Evolutionary conservation across 2,797 vertebrate species (phyloP).

Genomic region (Alosa sapidissima): DNA sequence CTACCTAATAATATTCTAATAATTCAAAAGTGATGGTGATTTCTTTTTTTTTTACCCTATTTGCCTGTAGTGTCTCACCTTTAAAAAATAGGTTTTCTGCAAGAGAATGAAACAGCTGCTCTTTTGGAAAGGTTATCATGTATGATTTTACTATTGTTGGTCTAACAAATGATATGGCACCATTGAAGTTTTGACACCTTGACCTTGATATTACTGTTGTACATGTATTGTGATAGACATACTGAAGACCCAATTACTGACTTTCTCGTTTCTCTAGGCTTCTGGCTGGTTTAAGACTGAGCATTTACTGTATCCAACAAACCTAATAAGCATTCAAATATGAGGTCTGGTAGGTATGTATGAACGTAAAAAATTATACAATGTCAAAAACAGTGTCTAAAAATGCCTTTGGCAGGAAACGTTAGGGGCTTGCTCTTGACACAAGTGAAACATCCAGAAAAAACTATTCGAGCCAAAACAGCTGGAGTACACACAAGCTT

Average conservation of each 20-base stretch:
- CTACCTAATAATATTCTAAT: too few species aligned
- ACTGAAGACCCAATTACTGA: background rate
- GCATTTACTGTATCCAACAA: background rate
- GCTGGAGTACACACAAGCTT: background rate
- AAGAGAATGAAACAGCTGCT: too few species aligned
- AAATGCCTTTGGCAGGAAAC: background rate
- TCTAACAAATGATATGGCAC: too few species aligned
- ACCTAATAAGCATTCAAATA: background rate
- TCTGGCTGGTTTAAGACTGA: background rate
- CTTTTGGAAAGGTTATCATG: too few species aligned
- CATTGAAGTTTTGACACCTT: too few species aligned
- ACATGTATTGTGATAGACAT: slow-evolving; percentile 14
- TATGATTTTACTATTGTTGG: too few species aligned
- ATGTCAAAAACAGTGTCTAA: background rate
- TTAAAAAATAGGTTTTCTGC: too few species aligned
- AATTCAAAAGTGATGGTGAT: too few species aligned
- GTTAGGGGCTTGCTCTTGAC: background rate
- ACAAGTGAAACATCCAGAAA: slow-evolving; percentile 4
- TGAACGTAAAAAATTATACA: background rate
- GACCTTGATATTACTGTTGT: background rate
- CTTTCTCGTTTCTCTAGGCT: background rate
- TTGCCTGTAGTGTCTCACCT: too few species aligned
- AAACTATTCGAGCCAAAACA: background rate
- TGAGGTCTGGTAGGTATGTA: too few species aligned
- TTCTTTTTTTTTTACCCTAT: too few species aligned